Conservation (phyloP, 2,888 invertebrate species). For the Trichogramma evanescens region DNA sequence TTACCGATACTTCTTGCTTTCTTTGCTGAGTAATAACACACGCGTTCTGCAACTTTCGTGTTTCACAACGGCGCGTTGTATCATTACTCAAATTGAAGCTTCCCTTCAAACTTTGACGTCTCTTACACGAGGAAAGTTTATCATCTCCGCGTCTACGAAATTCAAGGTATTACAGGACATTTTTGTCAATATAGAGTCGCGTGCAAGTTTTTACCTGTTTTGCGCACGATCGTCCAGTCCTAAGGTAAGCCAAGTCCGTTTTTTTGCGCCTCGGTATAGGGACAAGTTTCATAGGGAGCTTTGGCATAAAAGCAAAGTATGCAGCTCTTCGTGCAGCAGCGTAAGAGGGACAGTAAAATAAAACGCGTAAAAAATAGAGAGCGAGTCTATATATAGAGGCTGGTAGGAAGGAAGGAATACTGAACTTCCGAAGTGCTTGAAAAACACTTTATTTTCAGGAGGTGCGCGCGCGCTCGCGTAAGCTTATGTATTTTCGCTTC, state of each 20-base stretch:
- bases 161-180: no score
- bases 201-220: neutral
- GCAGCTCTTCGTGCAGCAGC: neutral
- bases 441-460: slow-evolving; percentile 16
- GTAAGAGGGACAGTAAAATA: neutral
- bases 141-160: no score
- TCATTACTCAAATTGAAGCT: no score
- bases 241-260: slow-evolving; percentile 9
- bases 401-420: slow-evolving; percentile 9
- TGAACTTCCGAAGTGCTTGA: slow-evolving; percentile 18
- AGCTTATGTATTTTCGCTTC: slow-evolving; percentile 15
- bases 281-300: slow-evolving; percentile 10
- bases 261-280: neutral
- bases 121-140: no score
- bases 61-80: no score
- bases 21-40: no score
- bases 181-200: no score
- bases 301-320: no score
- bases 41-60: no score
- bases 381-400: neutral
- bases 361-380: neutral
- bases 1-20: no score
- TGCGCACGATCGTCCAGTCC: slow-evolving; percentile 4
- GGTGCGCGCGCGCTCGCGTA: neutral
- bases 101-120: no score